phyloP scores from a whole-genome alignment of 2,888 invertebrate species.

The Amiota communis region DNA sequence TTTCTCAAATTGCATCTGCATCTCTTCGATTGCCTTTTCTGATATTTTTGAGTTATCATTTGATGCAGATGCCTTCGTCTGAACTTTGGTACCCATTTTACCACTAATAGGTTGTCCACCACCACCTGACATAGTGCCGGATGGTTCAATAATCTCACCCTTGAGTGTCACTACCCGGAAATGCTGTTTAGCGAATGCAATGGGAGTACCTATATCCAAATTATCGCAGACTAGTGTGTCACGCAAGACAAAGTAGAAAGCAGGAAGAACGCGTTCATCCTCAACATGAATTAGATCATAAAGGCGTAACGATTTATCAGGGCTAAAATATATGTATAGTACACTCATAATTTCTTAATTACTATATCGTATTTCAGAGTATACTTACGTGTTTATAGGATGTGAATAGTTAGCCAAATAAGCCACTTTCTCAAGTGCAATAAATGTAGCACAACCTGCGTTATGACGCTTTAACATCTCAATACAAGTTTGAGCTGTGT shows the following conservation, averaged over 20 bases:
- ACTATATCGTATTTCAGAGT: neutral
- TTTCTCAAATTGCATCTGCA: conserved; percentile 74
- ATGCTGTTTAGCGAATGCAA: conserved; percentile 85
- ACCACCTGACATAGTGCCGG: conserved; percentile 95
- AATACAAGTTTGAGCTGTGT: conserved; percentile 89
- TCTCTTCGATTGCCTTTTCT: conserved; percentile 76
- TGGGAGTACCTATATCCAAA: conserved; percentile 90
- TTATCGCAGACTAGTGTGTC: conserved; percentile 92
- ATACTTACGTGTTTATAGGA: conserved; percentile 75
- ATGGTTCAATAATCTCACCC: conserved; percentile 89
- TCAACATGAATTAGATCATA: conserved; percentile 91
- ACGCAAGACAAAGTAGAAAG: conserved; percentile 91
- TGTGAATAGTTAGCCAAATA: conserved; percentile 74
- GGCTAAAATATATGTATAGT: conserved; percentile 73
- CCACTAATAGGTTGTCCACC: conserved; percentile 84
- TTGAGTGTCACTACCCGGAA: conserved; percentile 90
- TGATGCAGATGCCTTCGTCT: conserved; percentile 71
- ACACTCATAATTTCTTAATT: neutral
- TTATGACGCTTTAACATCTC: conserved; percentile 84
- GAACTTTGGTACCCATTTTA: conserved; percentile 85
- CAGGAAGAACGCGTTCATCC: conserved; percentile 84
- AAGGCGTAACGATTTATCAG: conserved; percentile 89
- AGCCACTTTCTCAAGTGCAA: conserved; percentile 89
- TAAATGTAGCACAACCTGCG: conserved; percentile 89
- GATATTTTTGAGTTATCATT: conserved; percentile 69